Evolutionary conservation across 2,113 vertebrate genomes (phyloP).

Genomic region (Saguinus imperator): DNA sequence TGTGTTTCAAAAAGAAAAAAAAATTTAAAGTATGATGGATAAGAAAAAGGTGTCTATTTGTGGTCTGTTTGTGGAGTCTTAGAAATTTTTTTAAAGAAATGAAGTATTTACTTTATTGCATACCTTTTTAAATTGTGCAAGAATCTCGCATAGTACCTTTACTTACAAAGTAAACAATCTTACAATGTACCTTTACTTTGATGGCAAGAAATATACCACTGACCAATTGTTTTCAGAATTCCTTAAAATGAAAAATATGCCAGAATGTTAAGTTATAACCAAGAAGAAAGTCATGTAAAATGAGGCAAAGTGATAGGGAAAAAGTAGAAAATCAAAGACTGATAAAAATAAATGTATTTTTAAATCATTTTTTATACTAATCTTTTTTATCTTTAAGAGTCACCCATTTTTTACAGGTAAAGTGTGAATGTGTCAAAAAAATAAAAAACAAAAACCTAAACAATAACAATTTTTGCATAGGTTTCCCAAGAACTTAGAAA

Average conservation of each 20-base stretch:
- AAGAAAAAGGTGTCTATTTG: not conserved
- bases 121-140: not conserved
- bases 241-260: constrained; percentile 21
- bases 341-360: not conserved
- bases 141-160: not conserved
- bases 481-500: constrained; percentile 17
- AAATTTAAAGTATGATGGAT: not conserved
- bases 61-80: not conserved
- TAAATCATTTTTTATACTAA: not conserved
- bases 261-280: constrained; percentile 9
- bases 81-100: constrained; percentile 21
- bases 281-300: not conserved
- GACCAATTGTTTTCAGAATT: constrained; percentile 13
- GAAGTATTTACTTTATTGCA: not conserved
- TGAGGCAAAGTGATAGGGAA: not conserved
- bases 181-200: not conserved
- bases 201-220: not conserved
- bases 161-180: not conserved
- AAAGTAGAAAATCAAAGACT: constrained; percentile 8
- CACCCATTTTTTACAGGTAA: constrained; percentile 5
- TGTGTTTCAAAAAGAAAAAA: too few relatives aligned
- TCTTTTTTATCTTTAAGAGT: constrained; percentile 5
- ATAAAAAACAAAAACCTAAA: not conserved
- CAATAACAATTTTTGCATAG: not conserved
- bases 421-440: not conserved